Conservation (phyloP, 2,797 vertebrate species). For the Sphaeramia orbicularis region DNA sequence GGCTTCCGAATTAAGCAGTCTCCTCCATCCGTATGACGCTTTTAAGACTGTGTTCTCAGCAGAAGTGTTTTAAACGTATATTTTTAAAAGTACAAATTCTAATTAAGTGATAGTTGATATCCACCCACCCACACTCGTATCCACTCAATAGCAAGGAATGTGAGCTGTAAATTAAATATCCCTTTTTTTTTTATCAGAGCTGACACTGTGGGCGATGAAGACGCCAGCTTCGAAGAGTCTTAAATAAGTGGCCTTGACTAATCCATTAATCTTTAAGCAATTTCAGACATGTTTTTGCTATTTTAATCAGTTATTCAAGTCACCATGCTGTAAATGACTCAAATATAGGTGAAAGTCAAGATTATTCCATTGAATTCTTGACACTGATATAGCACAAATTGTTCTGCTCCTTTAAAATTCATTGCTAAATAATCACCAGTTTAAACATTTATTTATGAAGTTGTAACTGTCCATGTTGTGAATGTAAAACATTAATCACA, state of each 20-base stretch:
- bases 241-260: constrained; percentile 33
- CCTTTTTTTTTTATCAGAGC: neutral
- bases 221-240: constrained; percentile 1
- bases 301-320: neutral
- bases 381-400: neutral
- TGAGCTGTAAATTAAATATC: constrained; percentile 15
- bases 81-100: neutral
- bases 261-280: constrained; percentile 5
- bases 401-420: neutral
- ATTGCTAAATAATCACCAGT: neutral
- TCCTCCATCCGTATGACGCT: neutral
- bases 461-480: neutral
- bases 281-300: neutral
- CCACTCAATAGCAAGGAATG: too few species aligned
- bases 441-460: neutral
- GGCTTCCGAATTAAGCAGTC: constrained; percentile 23
- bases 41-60: too few species aligned
- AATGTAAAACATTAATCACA: neutral
- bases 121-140: too few species aligned
- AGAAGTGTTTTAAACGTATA: too few species aligned
- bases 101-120: neutral
- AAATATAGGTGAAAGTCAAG: neutral
- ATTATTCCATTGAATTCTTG: neutral
- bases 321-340: neutral
- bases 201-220: constrained; percentile 2